phyloP scores from a whole-genome alignment of 2,888 invertebrate species.

The Hirtodrosophila trivittata region DNA sequence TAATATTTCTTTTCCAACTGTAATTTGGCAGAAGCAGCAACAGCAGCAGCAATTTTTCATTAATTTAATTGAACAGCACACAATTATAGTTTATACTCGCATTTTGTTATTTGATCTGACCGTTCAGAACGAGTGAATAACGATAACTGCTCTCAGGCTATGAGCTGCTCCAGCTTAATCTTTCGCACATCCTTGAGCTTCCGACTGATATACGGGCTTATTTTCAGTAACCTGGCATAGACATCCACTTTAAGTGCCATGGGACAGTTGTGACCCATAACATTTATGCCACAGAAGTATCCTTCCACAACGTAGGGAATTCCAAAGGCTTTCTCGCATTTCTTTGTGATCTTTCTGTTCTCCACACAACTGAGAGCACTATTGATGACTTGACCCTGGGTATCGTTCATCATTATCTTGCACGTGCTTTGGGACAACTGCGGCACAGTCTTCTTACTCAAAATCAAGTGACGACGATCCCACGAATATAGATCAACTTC shows the following conservation, averaged over 20 bases:
- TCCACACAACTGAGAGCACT: slow-evolving; percentile 19
- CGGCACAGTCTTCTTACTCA: background rate
- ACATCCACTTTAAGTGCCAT: slow-evolving; percentile 9
- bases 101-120: slow-evolving; percentile 4
- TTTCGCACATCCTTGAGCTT: slow-evolving; percentile 3
- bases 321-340: slow-evolving; percentile 25
- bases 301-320: slow-evolving; percentile 28
- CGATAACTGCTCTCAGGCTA: slow-evolving; percentile 22
- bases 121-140: background rate
- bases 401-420: background rate
- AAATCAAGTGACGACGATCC: background rate
- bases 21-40: slow-evolving; percentile 28
- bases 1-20: slow-evolving; percentile 32
- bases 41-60: slow-evolving; percentile 40
- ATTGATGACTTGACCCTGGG: background rate
- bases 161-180: background rate
- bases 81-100: slow-evolving; percentile 6
- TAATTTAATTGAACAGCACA: slow-evolving; percentile 53
- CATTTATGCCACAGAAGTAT: slow-evolving; percentile 42
- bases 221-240: slow-evolving; percentile 26
- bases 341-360: background rate
- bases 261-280: slow-evolving; percentile 47
- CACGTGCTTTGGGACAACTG: slow-evolving; percentile 1
- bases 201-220: slow-evolving; percentile 15
- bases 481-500: slow-evolving; percentile 19